phyloP scores from a whole-genome alignment of 2,797 vertebrate genomes.

The Enteromius viviparus region DNA sequence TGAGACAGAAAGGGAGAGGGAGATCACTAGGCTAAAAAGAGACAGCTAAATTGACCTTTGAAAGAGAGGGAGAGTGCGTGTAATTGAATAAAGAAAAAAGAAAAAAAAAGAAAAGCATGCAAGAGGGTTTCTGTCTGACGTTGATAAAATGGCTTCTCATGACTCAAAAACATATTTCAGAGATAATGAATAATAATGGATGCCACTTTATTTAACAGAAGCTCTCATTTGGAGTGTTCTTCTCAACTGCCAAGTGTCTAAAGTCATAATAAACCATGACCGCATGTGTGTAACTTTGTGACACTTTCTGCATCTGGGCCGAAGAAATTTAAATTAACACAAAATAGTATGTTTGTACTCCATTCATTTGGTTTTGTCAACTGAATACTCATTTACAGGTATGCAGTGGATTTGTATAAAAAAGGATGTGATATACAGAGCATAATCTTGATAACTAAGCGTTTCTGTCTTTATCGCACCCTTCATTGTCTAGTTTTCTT shows the following conservation, averaged over 20 bases:
- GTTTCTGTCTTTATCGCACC: not conserved
- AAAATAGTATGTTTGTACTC: not conserved
- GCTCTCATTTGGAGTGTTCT: constrained; percentile 25
- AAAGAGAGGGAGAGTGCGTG: constrained; percentile 20
- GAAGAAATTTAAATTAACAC: not conserved
- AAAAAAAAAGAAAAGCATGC: constrained; percentile 7
- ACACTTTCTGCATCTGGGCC: not conserved
- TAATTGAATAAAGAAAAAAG: constrained; percentile 36
- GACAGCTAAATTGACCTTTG: constrained; percentile 45
- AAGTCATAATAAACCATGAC: constrained; percentile 6
- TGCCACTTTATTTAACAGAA: constrained; percentile 41
- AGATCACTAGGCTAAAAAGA: constrained; percentile 43
- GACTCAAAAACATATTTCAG: constrained; percentile 43
- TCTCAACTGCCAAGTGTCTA: not conserved
- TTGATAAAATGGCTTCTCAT: constrained; percentile 39
- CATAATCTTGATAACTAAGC: not conserved
- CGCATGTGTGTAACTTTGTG: not conserved
- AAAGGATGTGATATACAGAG: not conserved
- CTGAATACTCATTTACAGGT: not conserved
- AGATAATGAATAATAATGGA: constrained; percentile 39
- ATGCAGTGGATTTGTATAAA: not conserved
- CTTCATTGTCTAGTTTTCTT: constrained; percentile 7
- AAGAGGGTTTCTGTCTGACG: constrained; percentile 24
- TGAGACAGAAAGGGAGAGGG: constrained; percentile 31
- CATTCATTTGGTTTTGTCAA: not conserved